Percentiles rank a stretch among this genome's conserved stretches.
phyloP scores from a whole-genome alignment of 1,140 invertebrate species.

The Penaeus chinensis region DNA sequence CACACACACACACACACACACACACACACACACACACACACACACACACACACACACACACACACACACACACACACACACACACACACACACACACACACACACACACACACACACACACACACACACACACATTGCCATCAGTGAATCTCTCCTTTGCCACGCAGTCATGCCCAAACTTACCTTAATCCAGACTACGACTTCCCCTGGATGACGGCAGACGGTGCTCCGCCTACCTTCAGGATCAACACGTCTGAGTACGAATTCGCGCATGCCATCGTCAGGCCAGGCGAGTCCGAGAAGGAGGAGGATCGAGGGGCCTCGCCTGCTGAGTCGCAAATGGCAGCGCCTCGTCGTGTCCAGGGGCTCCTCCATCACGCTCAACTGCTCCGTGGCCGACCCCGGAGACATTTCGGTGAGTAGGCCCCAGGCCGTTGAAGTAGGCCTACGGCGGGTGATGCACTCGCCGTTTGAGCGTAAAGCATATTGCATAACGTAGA shows the following conservation, averaged over 20 bases:
- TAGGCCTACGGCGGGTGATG: too few relatives aligned
- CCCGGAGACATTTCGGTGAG: constrained; percentile 31
- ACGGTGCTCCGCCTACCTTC: background rate
- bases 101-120: too few relatives aligned
- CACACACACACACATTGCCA: too few relatives aligned
- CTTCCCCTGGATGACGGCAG: constrained; percentile 22
- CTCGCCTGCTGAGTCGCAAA: background rate
- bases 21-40: too few relatives aligned
- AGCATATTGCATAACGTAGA: too few relatives aligned
- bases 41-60: too few relatives aligned
- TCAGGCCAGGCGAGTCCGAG: background rate
- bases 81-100: too few relatives aligned
- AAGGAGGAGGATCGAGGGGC: background rate
- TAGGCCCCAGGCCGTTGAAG: background rate
- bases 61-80: too few relatives aligned
- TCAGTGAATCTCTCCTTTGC: too few relatives aligned
- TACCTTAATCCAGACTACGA: constrained; percentile 11
- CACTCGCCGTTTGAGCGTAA: too few relatives aligned
- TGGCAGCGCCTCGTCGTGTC: constrained; percentile 31
- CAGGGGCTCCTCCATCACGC: constrained; percentile 24
- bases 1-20: too few relatives aligned
- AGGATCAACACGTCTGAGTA: background rate
- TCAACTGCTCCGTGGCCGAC: constrained; percentile 40
- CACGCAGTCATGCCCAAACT: too few relatives aligned
- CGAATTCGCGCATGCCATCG: constrained; percentile 16